Evolutionary conservation across 2,113 vertebrate genomes (phyloP).

Genomic region (Toxotes jaculatrix): DNA sequence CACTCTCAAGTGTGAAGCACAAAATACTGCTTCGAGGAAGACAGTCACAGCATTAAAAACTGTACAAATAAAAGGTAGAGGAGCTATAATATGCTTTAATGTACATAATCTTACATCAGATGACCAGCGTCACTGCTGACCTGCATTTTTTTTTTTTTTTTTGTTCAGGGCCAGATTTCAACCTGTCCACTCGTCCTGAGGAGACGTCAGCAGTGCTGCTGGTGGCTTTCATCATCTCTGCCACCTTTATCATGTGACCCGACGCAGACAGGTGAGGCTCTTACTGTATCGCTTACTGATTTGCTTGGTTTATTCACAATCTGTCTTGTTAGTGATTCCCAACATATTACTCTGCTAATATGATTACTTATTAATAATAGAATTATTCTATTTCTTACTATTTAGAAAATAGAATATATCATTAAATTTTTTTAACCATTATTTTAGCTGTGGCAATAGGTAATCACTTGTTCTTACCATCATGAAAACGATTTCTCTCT

Average conservation of each 20-base stretch:
- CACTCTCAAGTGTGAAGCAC: slow-evolving; percentile 50
- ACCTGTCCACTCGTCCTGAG: slow-evolving; percentile 3
- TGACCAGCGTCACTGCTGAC: not conserved
- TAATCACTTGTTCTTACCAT: not conserved
- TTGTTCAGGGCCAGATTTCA: not conserved
- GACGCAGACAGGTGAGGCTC: slow-evolving; percentile 17
- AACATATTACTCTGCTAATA: not conserved
- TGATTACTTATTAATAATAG: too few relatives aligned
- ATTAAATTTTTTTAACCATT: too few relatives aligned
- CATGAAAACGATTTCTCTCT: not conserved
- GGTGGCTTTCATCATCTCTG: slow-evolving; percentile 6
- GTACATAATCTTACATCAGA: not conserved
- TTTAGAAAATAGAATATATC: too few relatives aligned
- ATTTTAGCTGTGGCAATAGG: not conserved
- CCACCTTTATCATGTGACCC: slow-evolving; percentile 16
- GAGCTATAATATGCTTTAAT: not conserved
- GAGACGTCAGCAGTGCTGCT: slow-evolving; percentile 33
- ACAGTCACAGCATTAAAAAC: not conserved
- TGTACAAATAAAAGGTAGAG: slow-evolving; percentile 43
- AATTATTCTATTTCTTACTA: too few relatives aligned
- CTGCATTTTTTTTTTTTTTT: not conserved
- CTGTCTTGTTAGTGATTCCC: not conserved
- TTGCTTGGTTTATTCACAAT: not conserved
- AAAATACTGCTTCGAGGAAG: slow-evolving; percentile 48
- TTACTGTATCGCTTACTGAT: not conserved